A percentile compares a stretch with the other conserved stretches of the same genome.
phyloP scores from a whole-genome alignment of 2,113 vertebrate species.

The Marmota monax region DNA sequence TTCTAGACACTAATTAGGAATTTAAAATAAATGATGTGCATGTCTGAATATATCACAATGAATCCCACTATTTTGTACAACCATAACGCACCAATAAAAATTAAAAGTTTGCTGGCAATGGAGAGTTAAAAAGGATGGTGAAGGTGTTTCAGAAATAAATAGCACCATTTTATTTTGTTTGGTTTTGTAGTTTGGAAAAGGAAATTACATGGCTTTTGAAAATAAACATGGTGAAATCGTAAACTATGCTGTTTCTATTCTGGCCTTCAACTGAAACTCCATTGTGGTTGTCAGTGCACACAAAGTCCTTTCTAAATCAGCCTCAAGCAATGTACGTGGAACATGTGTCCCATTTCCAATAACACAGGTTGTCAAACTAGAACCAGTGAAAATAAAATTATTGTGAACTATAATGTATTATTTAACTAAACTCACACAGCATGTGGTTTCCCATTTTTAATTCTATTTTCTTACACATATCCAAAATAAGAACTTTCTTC shows the following conservation, averaged over 20 bases:
- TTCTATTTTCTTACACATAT: background rate
- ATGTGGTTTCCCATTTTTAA: background rate
- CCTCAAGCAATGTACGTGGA: background rate
- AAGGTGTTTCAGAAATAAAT: background rate
- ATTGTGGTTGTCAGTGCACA: background rate
- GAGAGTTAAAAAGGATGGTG: background rate
- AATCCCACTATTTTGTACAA: no score
- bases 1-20: background rate
- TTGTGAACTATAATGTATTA: background rate
- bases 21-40: background rate
- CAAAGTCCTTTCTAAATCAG: conserved; percentile 1
- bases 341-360: background rate
- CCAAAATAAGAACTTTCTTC: background rate
- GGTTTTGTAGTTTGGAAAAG: conserved; percentile 63
- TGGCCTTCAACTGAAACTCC: conserved; percentile 54
- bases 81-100: no score
- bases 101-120: background rate
- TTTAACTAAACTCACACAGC: background rate
- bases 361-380: background rate
- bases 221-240: conserved; percentile 61
- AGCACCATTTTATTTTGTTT: conserved; percentile 36
- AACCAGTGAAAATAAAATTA: background rate
- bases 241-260: conserved; percentile 57
- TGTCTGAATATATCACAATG: no score
- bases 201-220: conserved; percentile 67